These are phyloP conservation scores for Serranochromis macrocephalus DNA, from an alignment of 2,113 vertebrate species.

Conservation along the genomic window DNA sequence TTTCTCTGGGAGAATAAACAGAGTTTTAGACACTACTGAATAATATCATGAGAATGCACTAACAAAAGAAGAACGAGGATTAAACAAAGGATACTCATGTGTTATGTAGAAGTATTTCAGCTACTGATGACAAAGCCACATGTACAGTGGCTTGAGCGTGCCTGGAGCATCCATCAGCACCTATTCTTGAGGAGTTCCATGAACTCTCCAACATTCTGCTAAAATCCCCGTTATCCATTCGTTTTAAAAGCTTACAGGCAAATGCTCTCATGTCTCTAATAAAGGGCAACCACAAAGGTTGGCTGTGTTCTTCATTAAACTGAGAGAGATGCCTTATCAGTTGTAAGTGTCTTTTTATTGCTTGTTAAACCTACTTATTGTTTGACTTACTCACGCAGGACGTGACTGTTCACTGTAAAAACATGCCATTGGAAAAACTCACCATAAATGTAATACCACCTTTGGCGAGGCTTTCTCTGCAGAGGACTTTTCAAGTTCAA, in stretches of 20 bases:
- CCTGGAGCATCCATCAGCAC: constrained; percentile 14
- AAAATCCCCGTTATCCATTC: constrained; percentile 7
- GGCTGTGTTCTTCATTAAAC: constrained; percentile 50
- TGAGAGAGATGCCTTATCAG: constrained; percentile 50
- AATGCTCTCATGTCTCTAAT: constrained; percentile 5
- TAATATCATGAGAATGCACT: background rate
- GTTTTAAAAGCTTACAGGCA: background rate
- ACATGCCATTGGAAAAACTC: constrained; percentile 34
- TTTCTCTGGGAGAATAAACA: background rate
- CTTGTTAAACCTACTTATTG: constrained; percentile 53
- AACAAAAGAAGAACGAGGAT: background rate
- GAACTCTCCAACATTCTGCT: constrained; percentile 25
- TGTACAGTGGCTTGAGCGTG: background rate
- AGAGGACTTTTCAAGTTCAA: constrained; percentile 55
- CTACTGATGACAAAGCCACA: constrained; percentile 12
- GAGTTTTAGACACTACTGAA: background rate
- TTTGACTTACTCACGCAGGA: constrained; percentile 48
- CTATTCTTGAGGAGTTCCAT: constrained; percentile 7
- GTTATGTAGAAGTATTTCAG: background rate
- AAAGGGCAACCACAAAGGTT: constrained; percentile 2
- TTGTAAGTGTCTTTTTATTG: constrained; percentile 64
- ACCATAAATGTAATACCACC: constrained; percentile 26
- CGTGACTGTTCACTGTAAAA: constrained; percentile 40
- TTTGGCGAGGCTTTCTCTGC: constrained; percentile 21
- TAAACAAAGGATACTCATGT: background rate